phyloP scores from a whole-genome alignment of 2,888 invertebrate species.

The Coleophora deauratella region DNA sequence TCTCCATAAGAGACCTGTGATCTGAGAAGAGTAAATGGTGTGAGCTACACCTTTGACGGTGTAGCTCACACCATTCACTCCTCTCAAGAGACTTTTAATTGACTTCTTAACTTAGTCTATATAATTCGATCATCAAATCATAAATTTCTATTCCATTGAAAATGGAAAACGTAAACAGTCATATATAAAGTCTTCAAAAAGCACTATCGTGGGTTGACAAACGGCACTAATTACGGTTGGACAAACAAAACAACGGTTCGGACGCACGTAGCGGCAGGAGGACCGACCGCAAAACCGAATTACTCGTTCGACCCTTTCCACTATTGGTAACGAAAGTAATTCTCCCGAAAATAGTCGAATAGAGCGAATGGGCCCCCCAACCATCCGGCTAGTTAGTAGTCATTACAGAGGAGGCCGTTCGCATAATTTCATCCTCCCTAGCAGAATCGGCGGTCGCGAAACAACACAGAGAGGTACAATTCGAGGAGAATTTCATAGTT shows the following conservation, averaged over 20 bases:
- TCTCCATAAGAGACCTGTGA: no score
- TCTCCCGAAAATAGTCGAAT: conserved; percentile 8
- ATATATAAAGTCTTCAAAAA: conserved; percentile 10
- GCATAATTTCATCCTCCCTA: conserved; percentile 36
- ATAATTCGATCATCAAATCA: no score
- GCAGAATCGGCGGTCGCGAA: conserved; percentile 31
- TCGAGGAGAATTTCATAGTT: conserved; percentile 49
- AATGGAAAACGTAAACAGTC: no score
- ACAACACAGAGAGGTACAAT: conserved; percentile 50
- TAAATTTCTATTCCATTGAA: no score
- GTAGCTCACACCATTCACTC: no score
- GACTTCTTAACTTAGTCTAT: no score
- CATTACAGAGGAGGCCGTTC: conserved; percentile 45
- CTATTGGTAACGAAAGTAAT: conserved; percentile 43
- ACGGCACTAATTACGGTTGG: conserved; percentile 38
- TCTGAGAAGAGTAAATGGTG: no score
- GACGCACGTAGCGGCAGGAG: conserved; percentile 28
- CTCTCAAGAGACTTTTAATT: no score
- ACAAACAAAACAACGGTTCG: conserved; percentile 45
- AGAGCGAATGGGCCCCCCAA: conserved; percentile 2
- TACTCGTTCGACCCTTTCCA: conserved; percentile 34
- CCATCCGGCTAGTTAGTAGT: conserved; percentile 46
- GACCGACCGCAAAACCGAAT: conserved; percentile 49
- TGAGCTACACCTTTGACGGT: no score
- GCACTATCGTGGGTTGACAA: conserved; percentile 34